Percentiles rank a stretch among this genome's conserved stretches.
These are phyloP conservation scores for Cosmopolites sordidus DNA, from an alignment of 2,888 invertebrate species.

Conservation along the genomic window DNA sequence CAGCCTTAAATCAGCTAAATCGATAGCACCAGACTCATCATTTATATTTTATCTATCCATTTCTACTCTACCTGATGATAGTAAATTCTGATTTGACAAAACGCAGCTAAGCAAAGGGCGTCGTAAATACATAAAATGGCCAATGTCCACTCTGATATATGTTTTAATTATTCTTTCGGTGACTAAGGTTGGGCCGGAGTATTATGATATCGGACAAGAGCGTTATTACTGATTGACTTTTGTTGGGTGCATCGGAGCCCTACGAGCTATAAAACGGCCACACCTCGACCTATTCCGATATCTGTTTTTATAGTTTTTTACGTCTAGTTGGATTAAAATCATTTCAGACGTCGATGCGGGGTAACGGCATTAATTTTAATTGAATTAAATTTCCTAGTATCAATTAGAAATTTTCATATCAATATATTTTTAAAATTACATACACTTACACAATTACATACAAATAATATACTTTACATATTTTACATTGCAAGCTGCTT, in stretches of 20 bases:
- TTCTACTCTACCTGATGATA: slow-evolving; percentile 6
- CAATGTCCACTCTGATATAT: slow-evolving; percentile 35
- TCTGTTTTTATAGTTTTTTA: slow-evolving; percentile 30
- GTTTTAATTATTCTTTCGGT: slow-evolving; percentile 40
- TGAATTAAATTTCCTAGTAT: too few species aligned
- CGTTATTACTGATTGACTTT: slow-evolving; percentile 45
- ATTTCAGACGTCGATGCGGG: too few species aligned
- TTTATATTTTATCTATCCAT: too few species aligned
- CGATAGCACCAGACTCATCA: slow-evolving; percentile 2
- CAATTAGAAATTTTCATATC: too few species aligned
- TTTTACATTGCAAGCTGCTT: too few species aligned
- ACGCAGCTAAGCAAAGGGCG: slow-evolving; percentile 29
- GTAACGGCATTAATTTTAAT: too few species aligned
- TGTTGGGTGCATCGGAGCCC: slow-evolving; percentile 39
- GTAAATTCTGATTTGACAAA: slow-evolving; percentile 35
- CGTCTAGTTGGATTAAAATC: slow-evolving; percentile 42
- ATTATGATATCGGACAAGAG: slow-evolving; percentile 45
- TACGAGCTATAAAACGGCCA: slow-evolving; percentile 46
- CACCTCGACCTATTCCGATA: slow-evolving; percentile 39
- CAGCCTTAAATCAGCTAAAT: slow-evolving; percentile 8
- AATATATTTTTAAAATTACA: too few species aligned
- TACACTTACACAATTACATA: too few species aligned
- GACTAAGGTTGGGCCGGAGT: slow-evolving; percentile 31
- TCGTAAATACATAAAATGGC: slow-evolving; percentile 38
- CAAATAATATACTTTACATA: too few species aligned